Evolutionary conservation across 2,888 invertebrate genomes (phyloP).

Genomic region (Morinoia aosen): DNA sequence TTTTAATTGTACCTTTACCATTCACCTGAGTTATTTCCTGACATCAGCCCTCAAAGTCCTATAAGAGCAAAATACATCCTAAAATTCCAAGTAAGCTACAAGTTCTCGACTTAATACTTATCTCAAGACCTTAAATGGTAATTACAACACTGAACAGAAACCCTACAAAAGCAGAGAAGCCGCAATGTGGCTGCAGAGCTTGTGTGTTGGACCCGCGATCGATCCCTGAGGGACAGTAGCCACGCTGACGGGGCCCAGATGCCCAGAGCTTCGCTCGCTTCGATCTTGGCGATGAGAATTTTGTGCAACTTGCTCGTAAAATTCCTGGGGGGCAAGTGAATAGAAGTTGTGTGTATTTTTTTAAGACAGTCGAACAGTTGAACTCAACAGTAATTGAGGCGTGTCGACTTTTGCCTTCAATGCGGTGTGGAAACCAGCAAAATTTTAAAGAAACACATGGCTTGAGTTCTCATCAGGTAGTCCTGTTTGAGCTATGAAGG

Average conservation of each 20-base stretch:
- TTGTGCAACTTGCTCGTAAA: background rate
- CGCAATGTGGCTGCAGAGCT: background rate
- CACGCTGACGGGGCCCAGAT: background rate
- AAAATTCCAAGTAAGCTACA: background rate
- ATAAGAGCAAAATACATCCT: too few relatives aligned
- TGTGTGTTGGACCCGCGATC: background rate
- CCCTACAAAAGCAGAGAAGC: background rate
- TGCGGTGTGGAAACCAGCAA: too few relatives aligned
- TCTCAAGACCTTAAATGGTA: background rate
- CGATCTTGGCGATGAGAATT: background rate
- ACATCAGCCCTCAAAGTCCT: too few relatives aligned
- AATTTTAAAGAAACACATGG: too few relatives aligned
- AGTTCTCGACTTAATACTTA: background rate
- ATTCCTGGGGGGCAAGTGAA: background rate
- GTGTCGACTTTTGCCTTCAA: background rate
- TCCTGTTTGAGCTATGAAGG: background rate
- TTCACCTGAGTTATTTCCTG: too few relatives aligned
- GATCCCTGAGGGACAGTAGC: background rate
- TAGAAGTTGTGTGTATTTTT: background rate
- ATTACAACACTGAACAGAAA: background rate
- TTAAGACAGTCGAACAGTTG: background rate
- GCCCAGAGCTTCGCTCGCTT: background rate
- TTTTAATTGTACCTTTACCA: too few relatives aligned
- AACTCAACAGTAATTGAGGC: background rate
- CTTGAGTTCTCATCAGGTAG: background rate